These are phyloP conservation scores for Germaria angustata DNA, from an alignment of 2,888 invertebrate species.

Conservation along the genomic window DNA sequence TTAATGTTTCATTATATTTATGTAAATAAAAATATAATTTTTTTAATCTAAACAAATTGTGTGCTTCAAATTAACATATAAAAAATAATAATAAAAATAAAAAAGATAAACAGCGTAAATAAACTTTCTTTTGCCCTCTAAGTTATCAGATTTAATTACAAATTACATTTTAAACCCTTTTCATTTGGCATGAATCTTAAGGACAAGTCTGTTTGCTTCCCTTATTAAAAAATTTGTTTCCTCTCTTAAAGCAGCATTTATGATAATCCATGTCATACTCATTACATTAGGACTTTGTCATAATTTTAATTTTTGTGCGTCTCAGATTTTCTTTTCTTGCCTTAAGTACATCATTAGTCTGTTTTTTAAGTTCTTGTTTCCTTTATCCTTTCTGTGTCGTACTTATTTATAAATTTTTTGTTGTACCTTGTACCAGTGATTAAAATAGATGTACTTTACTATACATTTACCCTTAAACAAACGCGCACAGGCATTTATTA, in stretches of 20 bases:
- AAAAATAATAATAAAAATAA: no score
- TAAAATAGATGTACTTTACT: slow-evolving; percentile 1
- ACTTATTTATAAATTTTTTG: slow-evolving; percentile 17
- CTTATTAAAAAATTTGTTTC: neutral
- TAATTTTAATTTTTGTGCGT: neutral
- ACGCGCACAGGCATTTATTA: no score
- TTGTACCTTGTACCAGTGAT: slow-evolving; percentile 8
- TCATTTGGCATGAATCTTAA: neutral
- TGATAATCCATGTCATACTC: slow-evolving; percentile 9
- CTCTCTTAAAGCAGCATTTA: neutral
- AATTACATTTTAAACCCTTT: neutral
- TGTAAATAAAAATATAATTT: no score
- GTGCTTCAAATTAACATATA: no score
- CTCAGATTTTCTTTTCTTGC: slow-evolving; percentile 5
- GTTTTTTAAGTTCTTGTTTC: slow-evolving; percentile 47
- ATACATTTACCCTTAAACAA: no score
- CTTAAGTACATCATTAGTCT: slow-evolving; percentile 60
- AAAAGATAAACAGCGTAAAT: no score
- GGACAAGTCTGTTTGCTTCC: neutral
- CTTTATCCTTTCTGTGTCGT: slow-evolving; percentile 30
- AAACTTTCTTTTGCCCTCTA: neutral
- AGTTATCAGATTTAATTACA: neutral
- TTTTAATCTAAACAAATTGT: no score
- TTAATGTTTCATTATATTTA: no score
- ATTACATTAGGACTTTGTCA: slow-evolving; percentile 2